Base-by-base conservation (phyloP, 2,113 vertebrate species). In the Dendropsophus ebraccatus region DNA sequence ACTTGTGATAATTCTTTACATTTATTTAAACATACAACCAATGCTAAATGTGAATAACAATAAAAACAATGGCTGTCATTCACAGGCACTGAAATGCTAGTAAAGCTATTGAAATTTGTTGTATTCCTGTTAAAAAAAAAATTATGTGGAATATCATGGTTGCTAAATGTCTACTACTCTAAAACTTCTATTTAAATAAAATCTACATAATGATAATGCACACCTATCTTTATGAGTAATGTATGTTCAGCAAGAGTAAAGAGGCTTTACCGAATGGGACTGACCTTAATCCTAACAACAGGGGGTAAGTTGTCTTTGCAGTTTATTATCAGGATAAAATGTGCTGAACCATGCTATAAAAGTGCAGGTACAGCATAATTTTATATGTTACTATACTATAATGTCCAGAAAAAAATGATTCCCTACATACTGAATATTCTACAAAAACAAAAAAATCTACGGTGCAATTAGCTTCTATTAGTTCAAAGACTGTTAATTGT, bases 281-380 rank as follows among this genome's bases (percentile, higher is more conserved):
- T 86, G 50, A 86, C 76, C 76, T 35, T 86, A 25, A 69, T 73
- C 25, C 77, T 86, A 65, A 81, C 77, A 7, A 28, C 84, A 86
- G 32, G 76, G 56, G 35, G 62, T 70, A 37, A 58, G 67, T 60
- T 47, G 49, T 80, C 84, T 25, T 23, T 19, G 19, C 21, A 60
- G 52, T 72, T 86, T 35, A 86, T 81, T 86, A 80, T 70, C 17
- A 60, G 72, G 41, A 86, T 60, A 80, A 86, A 86, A 81, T 81
- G n/a, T 86, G 77, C 65, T 81, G 84, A 80, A 73, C 65, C 76
- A 81, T 86, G 50, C 72, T 65, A 62, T 73, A 86, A 81, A 69
- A 85, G 58, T 54, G n/a, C 14, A 41, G 17, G n/a, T 35, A 65
- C 5, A 30, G 72, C 41, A 84, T 28, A 75, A 73, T 77, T 49